These are phyloP conservation scores for Synanthedon andrenaeformis DNA, from an alignment of 2,888 invertebrate genomes.

Conservation along the genomic window DNA sequence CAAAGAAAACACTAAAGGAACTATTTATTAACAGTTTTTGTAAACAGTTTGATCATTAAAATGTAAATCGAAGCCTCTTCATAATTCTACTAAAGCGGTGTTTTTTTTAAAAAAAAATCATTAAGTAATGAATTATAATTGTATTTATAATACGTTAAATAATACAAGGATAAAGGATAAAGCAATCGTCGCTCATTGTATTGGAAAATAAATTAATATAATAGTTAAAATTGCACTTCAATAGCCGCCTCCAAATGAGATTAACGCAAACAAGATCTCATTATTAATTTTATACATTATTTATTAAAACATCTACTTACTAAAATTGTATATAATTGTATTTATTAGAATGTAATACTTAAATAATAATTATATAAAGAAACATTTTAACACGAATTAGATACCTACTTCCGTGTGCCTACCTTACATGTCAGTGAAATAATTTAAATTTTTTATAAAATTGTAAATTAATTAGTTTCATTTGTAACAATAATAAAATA, in stretches of 20 bases:
- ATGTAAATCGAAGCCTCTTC: no score
- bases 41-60: no score
- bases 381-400: conserved; percentile 25
- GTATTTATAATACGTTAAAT: no score
- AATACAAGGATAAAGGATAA: no score
- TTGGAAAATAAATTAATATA: background rate
- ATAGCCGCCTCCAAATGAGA: conserved; percentile 36
- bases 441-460: conserved; percentile 24
- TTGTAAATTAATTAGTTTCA: background rate
- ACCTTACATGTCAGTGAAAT: conserved; percentile 42
- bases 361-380: background rate
- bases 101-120: no score
- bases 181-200: background rate
- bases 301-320: conserved; percentile 20
- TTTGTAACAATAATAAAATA: background rate
- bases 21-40: no score
- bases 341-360: background rate
- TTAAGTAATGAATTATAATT: no score
- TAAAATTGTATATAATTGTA: background rate
- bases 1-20: no score
- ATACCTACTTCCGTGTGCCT: conserved; percentile 53
- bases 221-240: background rate
- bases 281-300: conserved; percentile 42
- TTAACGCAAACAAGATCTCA: conserved; percentile 65
- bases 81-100: no score